Evolutionary conservation across 2,888 invertebrate species (phyloP), one percentile per base, ranked within the genome.

Genomic region (Agrochola lychnidis): DNA sequence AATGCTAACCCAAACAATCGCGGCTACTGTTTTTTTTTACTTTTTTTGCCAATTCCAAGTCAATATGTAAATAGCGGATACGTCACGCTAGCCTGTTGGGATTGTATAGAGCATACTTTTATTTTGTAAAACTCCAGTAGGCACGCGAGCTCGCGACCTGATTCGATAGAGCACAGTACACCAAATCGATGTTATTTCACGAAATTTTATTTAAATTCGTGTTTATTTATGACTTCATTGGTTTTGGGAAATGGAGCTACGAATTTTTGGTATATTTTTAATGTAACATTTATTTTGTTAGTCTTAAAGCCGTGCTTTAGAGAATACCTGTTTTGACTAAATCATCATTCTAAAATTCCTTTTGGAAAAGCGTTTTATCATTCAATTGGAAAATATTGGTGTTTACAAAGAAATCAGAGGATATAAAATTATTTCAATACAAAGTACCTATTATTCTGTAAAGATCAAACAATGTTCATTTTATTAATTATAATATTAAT

Each of bases 31-130:
- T 19, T 22, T 48, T 61, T 36, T 64, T 19, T 12, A 22, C 0
- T 30, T 59, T 84, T 81, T 82, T 30, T 4, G 12, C 48, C 59
- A 77, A 72, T 66, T 67, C 62, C 42, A 61, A 70, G 76, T 70
- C 72, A 73, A 82, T 82, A 82, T 85, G 82, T 85, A 85, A 85
- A 82, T 77, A 78, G 57, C 10, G 57, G 12, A 68, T 61, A 78
- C 59, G 70, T 77, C 82, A 82, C 83, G 82, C 82, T 62, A 85
- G 14, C 59, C 30, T 25, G n/a, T 36, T 22, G 53, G 53, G 53
- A 67, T 59, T 72, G 66, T 67, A 53, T 53, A 57, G 40, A 56
- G 69, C 73, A 81, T 69, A 71, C 53, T 12, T 66, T 63, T 70
- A 82, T 85, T 82, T 82, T 72, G 36, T 42, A 22, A 82, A 85